Base-by-base conservation (phyloP, 1,140 invertebrate genomes). In the Drosophila pseudoobscura region DNA sequence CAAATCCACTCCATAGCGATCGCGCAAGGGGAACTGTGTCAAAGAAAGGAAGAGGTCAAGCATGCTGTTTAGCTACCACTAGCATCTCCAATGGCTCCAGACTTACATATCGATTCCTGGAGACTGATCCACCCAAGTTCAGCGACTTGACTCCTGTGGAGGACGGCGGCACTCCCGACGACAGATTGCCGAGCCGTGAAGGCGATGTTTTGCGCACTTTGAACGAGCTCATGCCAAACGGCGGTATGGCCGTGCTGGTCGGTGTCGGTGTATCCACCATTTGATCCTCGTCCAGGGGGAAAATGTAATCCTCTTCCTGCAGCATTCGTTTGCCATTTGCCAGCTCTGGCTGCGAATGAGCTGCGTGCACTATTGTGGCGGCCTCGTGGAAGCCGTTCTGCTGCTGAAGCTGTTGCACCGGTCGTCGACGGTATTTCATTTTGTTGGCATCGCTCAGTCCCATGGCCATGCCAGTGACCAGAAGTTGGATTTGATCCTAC, bases 401-500 rank as follows among this genome's bases (percentile, higher is more conserved):
- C 13, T 55, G 57, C 11, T 57, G 71, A 22, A 51, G 68, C 22
- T 17, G 58, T 6, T 56, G 65, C 26, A 26, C 26, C 2, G 59
- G 24, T 3, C 50, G 93, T 51, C 92, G 91, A 41, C 91, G 92
- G 51, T 93, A 76, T 87, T 92, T 69, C 65, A 70, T 73, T 82
- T 92, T 93, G 41, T 91, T 92, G 26, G 92, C 92, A 79, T 95
- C 95, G 8, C 93, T 94, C n/a, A 96, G 82, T 2, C 95, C 95
- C 47, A 96, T 92, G 13, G 95, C 95, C 94, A 96, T 96, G 46
- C 95, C 95, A 50, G 92, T 92, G 89, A 94, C 95, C 92, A 95
- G 94, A 44, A 99, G 92, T 91, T 98, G 97, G 68, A 99, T 95
- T 92, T 98, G 97, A 91, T 99, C 97, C 92, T 94, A 20, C 5